phyloP scores from a whole-genome alignment of 2,797 vertebrate species.

The Tinamus major region DNA sequence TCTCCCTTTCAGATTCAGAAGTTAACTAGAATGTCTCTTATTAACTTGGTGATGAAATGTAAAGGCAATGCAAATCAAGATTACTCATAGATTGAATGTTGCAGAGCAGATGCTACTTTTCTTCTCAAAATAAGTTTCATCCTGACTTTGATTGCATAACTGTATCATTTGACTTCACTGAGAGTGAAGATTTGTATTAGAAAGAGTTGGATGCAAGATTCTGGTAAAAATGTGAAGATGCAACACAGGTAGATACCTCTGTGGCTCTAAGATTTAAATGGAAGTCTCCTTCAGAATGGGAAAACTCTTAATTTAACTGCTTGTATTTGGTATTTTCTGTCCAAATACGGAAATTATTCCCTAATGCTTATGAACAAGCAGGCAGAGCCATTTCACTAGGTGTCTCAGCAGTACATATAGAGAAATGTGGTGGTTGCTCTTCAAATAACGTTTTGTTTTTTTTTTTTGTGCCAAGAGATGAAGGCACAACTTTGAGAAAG shows the following conservation, averaged over 20 bases:
- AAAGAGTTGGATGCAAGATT: neutral
- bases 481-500: neutral
- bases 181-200: neutral
- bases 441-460: neutral
- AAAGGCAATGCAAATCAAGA: neutral
- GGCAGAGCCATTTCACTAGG: neutral
- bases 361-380: neutral
- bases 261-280: neutral
- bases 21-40: neutral
- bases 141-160: neutral
- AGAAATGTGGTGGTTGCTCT: neutral
- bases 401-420: neutral
- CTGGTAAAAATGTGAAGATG: neutral
- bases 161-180: neutral
- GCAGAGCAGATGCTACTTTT: neutral
- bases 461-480: neutral
- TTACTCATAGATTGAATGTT: neutral
- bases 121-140: neutral
- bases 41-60: neutral
- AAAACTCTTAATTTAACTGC: neutral
- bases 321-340: neutral
- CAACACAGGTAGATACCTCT: neutral
- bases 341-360: neutral
- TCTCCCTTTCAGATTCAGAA: neutral
- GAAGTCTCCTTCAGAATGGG: neutral